Evolutionary conservation across 2,113 vertebrate species (phyloP).

Genomic region (Pelecanoides urinatrix): DNA sequence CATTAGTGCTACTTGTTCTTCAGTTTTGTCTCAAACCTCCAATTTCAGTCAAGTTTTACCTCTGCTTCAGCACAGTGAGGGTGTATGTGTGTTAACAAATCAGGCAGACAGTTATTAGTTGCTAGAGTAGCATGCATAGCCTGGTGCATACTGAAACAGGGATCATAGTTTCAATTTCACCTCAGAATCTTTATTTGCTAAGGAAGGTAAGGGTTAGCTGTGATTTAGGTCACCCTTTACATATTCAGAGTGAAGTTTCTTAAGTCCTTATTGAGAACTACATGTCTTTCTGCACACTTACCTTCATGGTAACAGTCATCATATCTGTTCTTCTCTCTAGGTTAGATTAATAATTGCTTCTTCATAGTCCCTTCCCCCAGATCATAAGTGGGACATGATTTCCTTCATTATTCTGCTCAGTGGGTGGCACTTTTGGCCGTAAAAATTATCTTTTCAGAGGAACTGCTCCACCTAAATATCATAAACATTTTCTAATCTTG

Average conservation of each 20-base stretch:
- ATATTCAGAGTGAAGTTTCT: neutral
- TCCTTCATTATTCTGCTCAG: slow-evolving; percentile 53
- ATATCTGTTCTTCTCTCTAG: neutral
- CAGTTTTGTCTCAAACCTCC: neutral
- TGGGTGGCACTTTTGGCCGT: slow-evolving; percentile 49
- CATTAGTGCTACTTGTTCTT: neutral
- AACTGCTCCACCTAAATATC: slow-evolving; percentile 59
- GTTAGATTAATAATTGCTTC: slow-evolving; percentile 6
- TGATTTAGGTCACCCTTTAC: neutral
- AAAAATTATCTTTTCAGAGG: slow-evolving; percentile 51
- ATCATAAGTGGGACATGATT: neutral
- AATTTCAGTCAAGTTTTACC: neutral
- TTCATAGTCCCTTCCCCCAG: neutral
- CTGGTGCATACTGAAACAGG: neutral
- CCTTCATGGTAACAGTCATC: neutral
- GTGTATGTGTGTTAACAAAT: neutral
- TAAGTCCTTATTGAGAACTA: neutral
- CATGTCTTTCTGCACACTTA: neutral
- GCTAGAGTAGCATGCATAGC: neutral
- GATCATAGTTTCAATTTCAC: neutral
- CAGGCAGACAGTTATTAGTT: neutral
- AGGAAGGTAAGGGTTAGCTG: neutral
- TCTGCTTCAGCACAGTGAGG: neutral
- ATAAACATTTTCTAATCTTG: slow-evolving; percentile 54
- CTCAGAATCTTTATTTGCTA: neutral